Base-by-base conservation (phyloP, 2,113 vertebrate species). In the Spheniscus mendiculus region DNA sequence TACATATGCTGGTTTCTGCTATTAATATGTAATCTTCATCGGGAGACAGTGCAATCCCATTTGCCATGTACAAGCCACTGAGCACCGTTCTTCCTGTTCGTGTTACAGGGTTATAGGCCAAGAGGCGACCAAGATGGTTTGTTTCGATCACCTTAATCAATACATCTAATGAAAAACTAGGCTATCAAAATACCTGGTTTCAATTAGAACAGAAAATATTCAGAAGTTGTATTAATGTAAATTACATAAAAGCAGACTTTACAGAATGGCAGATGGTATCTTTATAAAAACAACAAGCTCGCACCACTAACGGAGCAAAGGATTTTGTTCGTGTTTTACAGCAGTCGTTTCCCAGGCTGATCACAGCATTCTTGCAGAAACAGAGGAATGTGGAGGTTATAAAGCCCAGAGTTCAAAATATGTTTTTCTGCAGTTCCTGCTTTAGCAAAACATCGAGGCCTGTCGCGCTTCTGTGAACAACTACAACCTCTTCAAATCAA, bases 11-110 rank as follows among this genome's bases (percentile, higher is more conserved):
- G 58, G 98, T 98, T 95, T 98, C 98, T 2, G 98, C 97, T 94
- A 98, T 91, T 72, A 98, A 44, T 67, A 98, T 88, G 91, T 98
- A 98, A 78, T 89, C 42, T 25, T 98, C 98, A 9, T 91, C 72
- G 4, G 98, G 97, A 5, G 98, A 98, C 55, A 98, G 93, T 3
- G 81, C 98, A n/a, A 98, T 93, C 59, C 98, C 97, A 14, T 98
- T 98, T 82, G 98, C 98, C 98, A 98, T 98, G 92, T 98, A 98
- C 50, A 98, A 97, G 15, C 93, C 96, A n/a, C 98, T 91, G 67
- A 98, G 96, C 74, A 98, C 90, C 0, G 76, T 97, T 52, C 25
- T 63, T 67, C 97, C 97, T 3, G 47, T 83, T 67, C 96, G 84
- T 12, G 89, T 95, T 26, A 62, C 77, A 16, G 97, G 97, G 25